Evolutionary conservation across 2,113 vertebrate genomes (phyloP), one percentile per base, ranked within the genome.

Genomic region (Syngnathoides biaculeatus): DNA sequence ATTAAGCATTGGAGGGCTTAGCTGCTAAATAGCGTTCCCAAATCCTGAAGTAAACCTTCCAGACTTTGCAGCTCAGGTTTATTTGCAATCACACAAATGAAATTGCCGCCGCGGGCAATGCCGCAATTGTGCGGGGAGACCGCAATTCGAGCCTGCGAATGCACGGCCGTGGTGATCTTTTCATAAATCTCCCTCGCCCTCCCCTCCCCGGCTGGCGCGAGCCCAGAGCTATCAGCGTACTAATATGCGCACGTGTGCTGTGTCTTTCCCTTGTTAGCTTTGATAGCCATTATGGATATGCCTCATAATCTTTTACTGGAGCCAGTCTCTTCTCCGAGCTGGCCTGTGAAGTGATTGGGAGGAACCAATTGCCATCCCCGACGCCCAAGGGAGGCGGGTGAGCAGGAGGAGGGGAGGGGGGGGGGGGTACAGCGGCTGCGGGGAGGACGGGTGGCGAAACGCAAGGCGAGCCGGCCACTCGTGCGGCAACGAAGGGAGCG

Each of bases 261-360:
- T 10, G 55, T 40, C 67, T 47, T 76, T 69, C 71, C 63, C 71
- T 84, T 77, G 73, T 81, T 80, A 83, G 75, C 70, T 78, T 81
- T 82, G 53, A 81, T 81, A 59, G 81, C 20, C 64, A 58, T 80
- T 80, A 83, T 83, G 77, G 78, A 83, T 87, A 68, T 69, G 71
- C 78, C 79, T 89, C 80, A 75, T 88, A 83, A 85, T 81, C 71
- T 86, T 87, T 89, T 79, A 89, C 66, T 69, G 65, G 65, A 63
- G 57, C 61, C 0, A 0, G 61, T 74, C 67, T 62, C 43, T 5
- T 80, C 75, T 65, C 4, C 14, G 20, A 38, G 66, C 2, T 56
- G 79, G 12, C 2, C 26, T 57, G 67, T 64, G 56, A 80, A 71
- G 74, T 42, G 68, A 69, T 68, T 57, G 69, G 78, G 64, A 77